phyloP scores from a whole-genome alignment of 2,888 invertebrate species.

The Meta bourneti region DNA sequence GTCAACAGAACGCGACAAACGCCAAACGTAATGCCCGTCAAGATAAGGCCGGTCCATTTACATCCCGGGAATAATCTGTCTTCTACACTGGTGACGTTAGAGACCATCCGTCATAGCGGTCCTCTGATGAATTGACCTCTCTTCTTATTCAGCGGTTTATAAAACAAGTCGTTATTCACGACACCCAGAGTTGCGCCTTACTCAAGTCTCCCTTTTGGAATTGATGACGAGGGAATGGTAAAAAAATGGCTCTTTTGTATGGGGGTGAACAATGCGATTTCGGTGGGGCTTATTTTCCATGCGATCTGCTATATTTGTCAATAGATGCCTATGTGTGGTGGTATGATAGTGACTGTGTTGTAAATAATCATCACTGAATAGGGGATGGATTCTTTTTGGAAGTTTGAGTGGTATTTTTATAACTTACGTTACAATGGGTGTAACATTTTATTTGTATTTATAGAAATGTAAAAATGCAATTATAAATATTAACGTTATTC shows the following conservation, averaged over 20 bases:
- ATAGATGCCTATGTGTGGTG: not conserved
- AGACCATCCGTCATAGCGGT: constrained; percentile 30
- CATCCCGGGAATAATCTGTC: constrained; percentile 23
- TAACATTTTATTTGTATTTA: not conserved
- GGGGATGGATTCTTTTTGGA: not conserved
- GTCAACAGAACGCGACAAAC: not conserved
- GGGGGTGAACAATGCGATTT: not conserved
- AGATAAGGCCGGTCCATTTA: constrained; percentile 48
- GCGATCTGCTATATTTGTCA: not conserved
- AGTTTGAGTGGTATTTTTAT: not conserved
- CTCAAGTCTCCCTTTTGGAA: not conserved
- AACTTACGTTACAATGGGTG: not conserved
- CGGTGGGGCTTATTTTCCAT: not conserved
- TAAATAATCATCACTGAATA: not conserved
- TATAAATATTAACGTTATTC: too few species aligned
- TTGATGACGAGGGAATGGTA: not conserved
- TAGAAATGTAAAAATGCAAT: not conserved
- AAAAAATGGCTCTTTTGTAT: not conserved
- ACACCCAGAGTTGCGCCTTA: constrained; percentile 1
- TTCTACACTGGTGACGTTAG: constrained; percentile 4
- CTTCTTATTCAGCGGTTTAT: constrained; percentile 38
- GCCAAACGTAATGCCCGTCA: constrained; percentile 12
- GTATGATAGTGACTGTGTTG: not conserved
- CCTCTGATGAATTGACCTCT: constrained; percentile 48
- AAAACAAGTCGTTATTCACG: constrained; percentile 44